Percentiles rank a stretch among this genome's conserved stretches.
These are phyloP conservation scores for Apomyelois bistriatella DNA, from an alignment of 2,888 invertebrate genomes.

Conservation along the genomic window DNA sequence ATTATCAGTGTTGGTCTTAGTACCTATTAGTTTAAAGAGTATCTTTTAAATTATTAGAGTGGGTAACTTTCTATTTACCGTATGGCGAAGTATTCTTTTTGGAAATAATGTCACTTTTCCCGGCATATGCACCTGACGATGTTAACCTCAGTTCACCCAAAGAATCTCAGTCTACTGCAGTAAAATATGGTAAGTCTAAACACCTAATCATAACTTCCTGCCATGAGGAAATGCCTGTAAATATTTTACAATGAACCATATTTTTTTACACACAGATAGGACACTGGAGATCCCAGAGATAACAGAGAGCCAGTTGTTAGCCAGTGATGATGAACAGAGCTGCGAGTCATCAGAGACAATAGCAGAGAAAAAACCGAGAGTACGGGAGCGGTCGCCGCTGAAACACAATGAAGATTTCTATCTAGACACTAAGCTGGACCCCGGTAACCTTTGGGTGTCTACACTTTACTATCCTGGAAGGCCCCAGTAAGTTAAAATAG, in stretches of 20 bases:
- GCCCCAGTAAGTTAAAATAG: slow-evolving; percentile 70
- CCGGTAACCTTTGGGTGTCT: slow-evolving; percentile 78
- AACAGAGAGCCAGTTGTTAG: slow-evolving; percentile 44
- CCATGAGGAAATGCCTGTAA: no score
- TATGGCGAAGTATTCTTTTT: neutral
- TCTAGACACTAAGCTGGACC: slow-evolving; percentile 78
- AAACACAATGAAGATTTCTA: slow-evolving; percentile 69
- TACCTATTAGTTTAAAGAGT: no score
- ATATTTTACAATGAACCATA: neutral
- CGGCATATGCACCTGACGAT: slow-evolving; percentile 38
- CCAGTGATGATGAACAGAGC: slow-evolving; percentile 47
- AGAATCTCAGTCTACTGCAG: neutral
- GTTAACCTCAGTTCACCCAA: slow-evolving; percentile 4
- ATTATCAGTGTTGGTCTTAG: no score
- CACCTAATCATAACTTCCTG: no score
- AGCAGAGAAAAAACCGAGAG: neutral
- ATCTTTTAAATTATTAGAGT: no score
- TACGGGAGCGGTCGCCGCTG: neutral
- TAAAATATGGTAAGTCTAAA: neutral
- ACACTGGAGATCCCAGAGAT: slow-evolving; percentile 21
- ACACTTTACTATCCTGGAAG: slow-evolving; percentile 83
- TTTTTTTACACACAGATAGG: neutral
- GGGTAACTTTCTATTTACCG: no score
- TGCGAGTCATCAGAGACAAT: slow-evolving; percentile 14
- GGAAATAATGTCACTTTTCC: slow-evolving; percentile 44